These are phyloP conservation scores for Leptinotarsa texana DNA, from an alignment of 1,140 invertebrate species.

Conservation along the genomic window DNA sequence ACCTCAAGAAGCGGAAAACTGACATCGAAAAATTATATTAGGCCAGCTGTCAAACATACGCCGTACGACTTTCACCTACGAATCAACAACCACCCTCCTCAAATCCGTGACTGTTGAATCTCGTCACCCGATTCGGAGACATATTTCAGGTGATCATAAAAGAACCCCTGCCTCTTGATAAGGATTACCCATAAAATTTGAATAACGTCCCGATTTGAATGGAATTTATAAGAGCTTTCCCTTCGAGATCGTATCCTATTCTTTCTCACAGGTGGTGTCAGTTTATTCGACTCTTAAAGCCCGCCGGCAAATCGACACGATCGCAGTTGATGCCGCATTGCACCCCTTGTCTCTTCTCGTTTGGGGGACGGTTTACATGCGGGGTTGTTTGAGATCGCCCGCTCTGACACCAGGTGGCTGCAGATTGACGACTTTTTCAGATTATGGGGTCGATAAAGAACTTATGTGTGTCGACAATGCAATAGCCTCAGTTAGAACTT, in stretches of 20 bases:
- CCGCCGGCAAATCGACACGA: neutral
- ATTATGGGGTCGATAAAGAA: too few relatives aligned
- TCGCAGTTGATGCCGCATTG: slow-evolving; percentile 4
- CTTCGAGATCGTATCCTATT: neutral
- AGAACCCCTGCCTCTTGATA: neutral
- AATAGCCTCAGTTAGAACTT: too few relatives aligned
- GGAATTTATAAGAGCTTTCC: slow-evolving; percentile 5
- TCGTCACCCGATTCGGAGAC: neutral
- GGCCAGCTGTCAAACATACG: too few relatives aligned
- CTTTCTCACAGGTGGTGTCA: slow-evolving; percentile 4
- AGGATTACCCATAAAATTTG: slow-evolving; percentile 6
- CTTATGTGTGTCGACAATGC: too few relatives aligned
- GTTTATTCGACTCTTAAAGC: neutral
- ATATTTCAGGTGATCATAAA: neutral
- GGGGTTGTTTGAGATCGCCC: neutral
- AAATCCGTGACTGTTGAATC: neutral
- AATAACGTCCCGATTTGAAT: slow-evolving; percentile 5
- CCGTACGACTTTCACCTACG: too few relatives aligned
- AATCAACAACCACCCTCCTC: too few relatives aligned
- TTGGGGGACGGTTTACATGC: neutral
- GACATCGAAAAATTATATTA: too few relatives aligned
- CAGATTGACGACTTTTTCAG: too few relatives aligned
- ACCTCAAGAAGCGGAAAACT: too few relatives aligned
- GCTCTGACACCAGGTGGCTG: neutral
- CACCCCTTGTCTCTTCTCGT: neutral